Evolutionary conservation across 1,140 invertebrate species (phyloP).

Genomic region (Drosophila subpulchrella): DNA sequence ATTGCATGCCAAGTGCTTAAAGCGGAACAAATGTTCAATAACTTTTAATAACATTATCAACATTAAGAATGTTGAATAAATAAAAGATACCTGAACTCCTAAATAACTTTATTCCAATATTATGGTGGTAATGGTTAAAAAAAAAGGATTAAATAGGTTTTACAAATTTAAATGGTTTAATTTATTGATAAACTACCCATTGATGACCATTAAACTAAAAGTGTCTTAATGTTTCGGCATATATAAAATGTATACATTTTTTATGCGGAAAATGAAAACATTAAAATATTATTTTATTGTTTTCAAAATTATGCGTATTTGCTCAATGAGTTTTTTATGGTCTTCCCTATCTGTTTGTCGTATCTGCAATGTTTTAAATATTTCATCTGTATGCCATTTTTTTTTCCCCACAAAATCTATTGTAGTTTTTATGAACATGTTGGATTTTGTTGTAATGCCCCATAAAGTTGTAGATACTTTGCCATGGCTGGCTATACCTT

Average conservation of each 20-base stretch:
- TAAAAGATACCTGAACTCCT: too few relatives aligned
- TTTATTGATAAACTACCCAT: too few relatives aligned
- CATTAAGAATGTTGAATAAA: neutral
- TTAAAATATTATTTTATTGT: neutral
- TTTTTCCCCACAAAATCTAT: neutral
- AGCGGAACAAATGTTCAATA: too few relatives aligned
- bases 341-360: neutral
- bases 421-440: neutral
- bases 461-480: constrained; percentile 11
- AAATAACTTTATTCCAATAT: too few relatives aligned
- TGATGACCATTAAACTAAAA: too few relatives aligned
- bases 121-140: too few relatives aligned
- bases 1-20: too few relatives aligned
- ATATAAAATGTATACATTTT: neutral
- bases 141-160: too few relatives aligned
- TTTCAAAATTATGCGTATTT: neutral
- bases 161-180: neutral
- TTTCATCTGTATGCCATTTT: neutral
- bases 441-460: neutral
- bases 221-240: too few relatives aligned
- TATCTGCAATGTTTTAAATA: constrained; percentile 4
- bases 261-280: neutral
- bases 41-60: too few relatives aligned
- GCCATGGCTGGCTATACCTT: neutral
- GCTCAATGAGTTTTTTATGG: neutral